These are phyloP conservation scores for Tangara arthus DNA, from an alignment of 2,797 vertebrate species.

Conservation along the genomic window DNA sequence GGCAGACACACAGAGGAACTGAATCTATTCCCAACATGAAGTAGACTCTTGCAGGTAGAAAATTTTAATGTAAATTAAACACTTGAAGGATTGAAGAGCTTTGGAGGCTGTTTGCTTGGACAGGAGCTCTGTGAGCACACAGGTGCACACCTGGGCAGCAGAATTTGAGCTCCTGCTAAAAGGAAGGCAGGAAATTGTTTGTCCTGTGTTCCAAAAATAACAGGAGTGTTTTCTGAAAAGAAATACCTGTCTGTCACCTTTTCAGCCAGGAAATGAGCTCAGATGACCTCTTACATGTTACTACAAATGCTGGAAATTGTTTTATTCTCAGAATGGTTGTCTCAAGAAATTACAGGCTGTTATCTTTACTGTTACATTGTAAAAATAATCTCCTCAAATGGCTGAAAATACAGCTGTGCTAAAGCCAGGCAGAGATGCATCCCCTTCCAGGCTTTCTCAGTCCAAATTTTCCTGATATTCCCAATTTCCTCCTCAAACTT, in stretches of 20 bases:
- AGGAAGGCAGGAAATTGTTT: neutral
- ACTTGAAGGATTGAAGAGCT: neutral
- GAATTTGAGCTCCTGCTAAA: neutral
- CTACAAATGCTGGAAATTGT: neutral
- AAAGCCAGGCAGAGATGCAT: neutral
- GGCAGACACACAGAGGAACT: neutral
- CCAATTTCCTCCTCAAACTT: neutral
- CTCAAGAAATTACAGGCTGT: neutral
- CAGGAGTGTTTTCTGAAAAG: neutral
- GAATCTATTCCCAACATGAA: neutral
- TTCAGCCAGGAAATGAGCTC: neutral
- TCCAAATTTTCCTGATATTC: neutral
- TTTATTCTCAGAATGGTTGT: neutral
- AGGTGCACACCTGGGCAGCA: neutral
- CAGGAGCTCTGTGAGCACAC: neutral
- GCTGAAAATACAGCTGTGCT: neutral
- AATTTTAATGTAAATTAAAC: neutral
- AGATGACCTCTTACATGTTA: neutral
- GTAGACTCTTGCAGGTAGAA: neutral
- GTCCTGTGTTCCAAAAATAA: neutral
- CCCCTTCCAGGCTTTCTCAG: neutral
- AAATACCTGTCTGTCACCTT: neutral
- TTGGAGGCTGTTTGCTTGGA: neutral
- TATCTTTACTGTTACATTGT: neutral
- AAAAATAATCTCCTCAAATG: neutral